Evolutionary conservation across 2,113 vertebrate genomes (phyloP).

Genomic region (Cyprinodon tularosa): DNA sequence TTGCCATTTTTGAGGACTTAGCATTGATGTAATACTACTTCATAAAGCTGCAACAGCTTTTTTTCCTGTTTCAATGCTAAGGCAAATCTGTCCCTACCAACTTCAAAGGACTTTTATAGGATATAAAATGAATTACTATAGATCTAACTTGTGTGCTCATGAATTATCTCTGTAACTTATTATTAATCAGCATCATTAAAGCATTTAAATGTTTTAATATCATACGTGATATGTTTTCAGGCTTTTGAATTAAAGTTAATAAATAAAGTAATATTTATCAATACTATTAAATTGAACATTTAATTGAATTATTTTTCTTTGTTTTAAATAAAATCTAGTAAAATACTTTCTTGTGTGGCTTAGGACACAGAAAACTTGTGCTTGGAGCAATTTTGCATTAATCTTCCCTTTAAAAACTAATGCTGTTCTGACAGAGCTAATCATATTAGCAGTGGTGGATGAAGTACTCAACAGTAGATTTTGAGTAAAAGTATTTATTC

Average conservation of each 20-base stretch:
- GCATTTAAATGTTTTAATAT: not conserved
- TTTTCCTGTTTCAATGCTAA: slow-evolving; percentile 64
- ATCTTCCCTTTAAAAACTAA: no score
- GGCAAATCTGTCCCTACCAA: slow-evolving; percentile 40
- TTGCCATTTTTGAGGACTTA: slow-evolving; percentile 12
- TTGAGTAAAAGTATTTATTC: no score
- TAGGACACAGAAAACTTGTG: not conserved
- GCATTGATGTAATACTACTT: slow-evolving; percentile 27
- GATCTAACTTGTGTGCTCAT: not conserved
- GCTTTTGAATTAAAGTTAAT: not conserved
- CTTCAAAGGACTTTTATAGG: slow-evolving; percentile 32
- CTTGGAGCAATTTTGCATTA: not conserved
- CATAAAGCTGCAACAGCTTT: slow-evolving; percentile 45
- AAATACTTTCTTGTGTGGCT: not conserved
- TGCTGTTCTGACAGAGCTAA: no score
- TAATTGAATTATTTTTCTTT: not conserved
- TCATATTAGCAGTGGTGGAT: no score
- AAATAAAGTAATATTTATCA: not conserved
- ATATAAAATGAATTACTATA: not conserved
- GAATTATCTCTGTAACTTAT: not conserved
- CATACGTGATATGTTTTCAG: not conserved
- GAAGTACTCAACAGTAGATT: no score
- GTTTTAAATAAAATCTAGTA: not conserved
- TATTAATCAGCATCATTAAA: not conserved
- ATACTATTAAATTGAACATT: not conserved